A percentile compares a stretch with the other conserved stretches of the same genome.
Evolutionary conservation across 2,113 vertebrate species (phyloP).

Genomic region (Xiphias gladius): DNA sequence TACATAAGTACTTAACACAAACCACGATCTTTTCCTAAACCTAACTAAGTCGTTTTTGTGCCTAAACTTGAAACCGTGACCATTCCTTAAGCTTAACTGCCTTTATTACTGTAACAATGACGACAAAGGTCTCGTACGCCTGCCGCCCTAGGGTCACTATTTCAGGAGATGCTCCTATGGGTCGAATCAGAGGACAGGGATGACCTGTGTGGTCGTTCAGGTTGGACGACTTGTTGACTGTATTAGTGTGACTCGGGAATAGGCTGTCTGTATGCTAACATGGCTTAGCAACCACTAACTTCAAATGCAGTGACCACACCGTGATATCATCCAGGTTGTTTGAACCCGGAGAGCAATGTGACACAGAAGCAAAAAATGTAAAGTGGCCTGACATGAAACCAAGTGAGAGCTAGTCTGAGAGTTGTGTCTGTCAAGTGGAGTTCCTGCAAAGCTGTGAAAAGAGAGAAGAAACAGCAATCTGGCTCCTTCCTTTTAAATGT

Average conservation of each 20-base stretch:
- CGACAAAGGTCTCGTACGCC: not conserved
- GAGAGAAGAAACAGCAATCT: constrained; percentile 30
- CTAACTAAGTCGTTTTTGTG: too few species aligned
- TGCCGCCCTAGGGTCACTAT: not conserved
- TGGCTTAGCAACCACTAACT: not conserved
- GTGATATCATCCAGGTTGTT: constrained; percentile 2
- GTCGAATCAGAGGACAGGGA: not conserved
- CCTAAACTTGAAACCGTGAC: too few species aligned
- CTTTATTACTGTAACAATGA: not conserved
- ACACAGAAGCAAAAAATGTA: constrained; percentile 10
- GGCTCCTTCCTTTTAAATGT: constrained; percentile 64
- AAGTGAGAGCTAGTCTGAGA: constrained; percentile 40
- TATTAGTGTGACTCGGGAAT: not conserved
- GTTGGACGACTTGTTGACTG: not conserved
- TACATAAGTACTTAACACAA: too few species aligned
- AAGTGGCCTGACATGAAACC: constrained; percentile 48
- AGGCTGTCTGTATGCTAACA: not conserved
- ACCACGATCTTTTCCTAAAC: too few species aligned
- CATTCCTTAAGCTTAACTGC: too few species aligned
- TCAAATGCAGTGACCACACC: not conserved
- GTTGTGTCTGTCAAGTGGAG: constrained; percentile 55
- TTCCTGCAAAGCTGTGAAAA: constrained; percentile 43
- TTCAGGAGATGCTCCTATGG: not conserved
- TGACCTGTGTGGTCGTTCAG: not conserved
- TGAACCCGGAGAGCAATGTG: constrained; percentile 5